Evolutionary conservation across 1,140 invertebrate species (phyloP), one percentile per base, ranked within the genome.

Genomic region (Liolophura sinensis): DNA sequence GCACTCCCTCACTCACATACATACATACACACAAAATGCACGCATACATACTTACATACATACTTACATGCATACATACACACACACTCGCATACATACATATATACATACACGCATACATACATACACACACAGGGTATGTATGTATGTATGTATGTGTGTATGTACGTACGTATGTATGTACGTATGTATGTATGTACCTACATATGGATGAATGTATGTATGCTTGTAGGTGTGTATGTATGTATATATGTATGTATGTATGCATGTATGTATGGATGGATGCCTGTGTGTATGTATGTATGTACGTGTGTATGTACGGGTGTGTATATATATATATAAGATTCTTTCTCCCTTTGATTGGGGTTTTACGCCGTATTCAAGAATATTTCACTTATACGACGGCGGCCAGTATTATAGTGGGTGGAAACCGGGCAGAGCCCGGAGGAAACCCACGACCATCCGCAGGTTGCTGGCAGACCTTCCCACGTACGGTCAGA

Each of bases 81-180:
- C 20, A 47, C 31, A 60, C 40, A 48, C 18, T 3, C 3, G 14
- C 22, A 16, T 50, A 59, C 54, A 49, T 12, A 65, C 56, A n/a
- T 12, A 61, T n/a, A 0, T 18, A 62, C 66, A 57, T 48, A 51
- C 62, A 65, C 58, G 50, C 55, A 68, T 15, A 71, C 62, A 24
- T 54, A 62, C 62, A 50, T 16, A 52, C 62, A 50, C 0, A 62
- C 7, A 52, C 56, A 64, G 20, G 56, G n/a, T 49, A 40, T 59
- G 56, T 47, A 68, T 58, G 58, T 60, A 62, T 51, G 40, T 18
- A 16, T n/a, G 27, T n/a, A 51, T 20, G 52, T 20, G 56, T 20
- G 63, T 22, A 51, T 46, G 27, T 46, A 31, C 5, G 31, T 12
- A 64, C 14, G 20, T 18, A 18, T 1, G 25, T 31, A 25, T 15